Evolutionary conservation across 2,888 invertebrate species (phyloP).

Genomic region (Tuberolachnus salignus): DNA sequence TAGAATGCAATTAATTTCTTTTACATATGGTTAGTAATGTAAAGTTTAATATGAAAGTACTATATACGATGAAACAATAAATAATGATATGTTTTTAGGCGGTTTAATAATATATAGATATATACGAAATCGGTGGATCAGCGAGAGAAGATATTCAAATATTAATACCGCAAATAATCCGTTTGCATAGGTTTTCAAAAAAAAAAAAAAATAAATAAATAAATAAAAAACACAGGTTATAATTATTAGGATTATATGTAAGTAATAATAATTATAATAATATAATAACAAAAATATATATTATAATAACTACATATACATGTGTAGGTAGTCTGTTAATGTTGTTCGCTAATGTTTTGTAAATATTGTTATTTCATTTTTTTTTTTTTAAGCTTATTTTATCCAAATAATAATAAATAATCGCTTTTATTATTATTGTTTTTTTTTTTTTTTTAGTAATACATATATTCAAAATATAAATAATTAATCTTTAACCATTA

Average conservation of each 20-base stretch:
- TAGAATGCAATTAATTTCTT: conserved; percentile 3
- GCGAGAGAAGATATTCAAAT: background rate
- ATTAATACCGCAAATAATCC: conserved; percentile 1
- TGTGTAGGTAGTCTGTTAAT: conserved; percentile 44
- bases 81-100: conserved; percentile 32
- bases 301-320: conserved; percentile 8
- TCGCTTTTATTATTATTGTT: conserved; percentile 2
- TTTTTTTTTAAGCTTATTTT: conserved; percentile 5
- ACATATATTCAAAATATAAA: conserved; percentile 32
- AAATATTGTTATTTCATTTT: conserved; percentile 33
- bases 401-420: conserved; percentile 5
- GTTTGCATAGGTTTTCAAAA: background rate
- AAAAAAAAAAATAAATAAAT: conserved; percentile 27
- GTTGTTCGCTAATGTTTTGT: conserved; percentile 48
- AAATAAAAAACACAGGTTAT: conserved; percentile 29
- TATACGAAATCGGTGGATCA: conserved; percentile 7
- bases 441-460: conserved; percentile 15
- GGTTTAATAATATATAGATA: conserved; percentile 12
- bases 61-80: conserved; percentile 24
- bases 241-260: conserved; percentile 40
- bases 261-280: conserved; percentile 27
- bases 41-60: conserved; percentile 26
- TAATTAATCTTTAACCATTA: conserved; percentile 35
- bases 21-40: conserved; percentile 32
- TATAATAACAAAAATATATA: conserved; percentile 29